These are phyloP conservation scores for Polymixis flavicincta DNA, from an alignment of 2,888 invertebrate genomes.

Conservation along the genomic window DNA sequence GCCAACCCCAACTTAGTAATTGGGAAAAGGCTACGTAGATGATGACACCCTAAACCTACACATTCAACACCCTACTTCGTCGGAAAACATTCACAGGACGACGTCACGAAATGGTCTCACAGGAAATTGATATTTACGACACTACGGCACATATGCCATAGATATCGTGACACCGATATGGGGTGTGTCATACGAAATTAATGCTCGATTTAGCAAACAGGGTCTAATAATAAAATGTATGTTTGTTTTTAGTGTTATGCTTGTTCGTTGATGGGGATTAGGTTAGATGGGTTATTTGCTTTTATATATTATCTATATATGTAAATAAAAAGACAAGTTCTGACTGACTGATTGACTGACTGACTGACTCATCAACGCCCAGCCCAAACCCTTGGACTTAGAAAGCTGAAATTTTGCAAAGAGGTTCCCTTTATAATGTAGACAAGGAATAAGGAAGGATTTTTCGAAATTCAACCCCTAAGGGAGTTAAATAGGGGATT, in stretches of 20 bases:
- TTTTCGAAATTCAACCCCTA: no score
- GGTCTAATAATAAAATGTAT: background rate
- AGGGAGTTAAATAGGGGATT: no score
- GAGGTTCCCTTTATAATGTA: no score
- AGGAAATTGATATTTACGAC: slow-evolving; percentile 59
- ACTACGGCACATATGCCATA: slow-evolving; percentile 39
- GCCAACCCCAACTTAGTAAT: no score
- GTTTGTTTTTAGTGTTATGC: slow-evolving; percentile 21
- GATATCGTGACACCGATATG: slow-evolving; percentile 32
- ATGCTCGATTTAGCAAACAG: slow-evolving; percentile 31
- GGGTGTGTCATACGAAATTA: slow-evolving; percentile 42
- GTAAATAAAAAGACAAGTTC: no score
- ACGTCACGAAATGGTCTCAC: slow-evolving; percentile 29
- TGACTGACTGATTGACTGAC: no score
- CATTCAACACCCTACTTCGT: background rate
- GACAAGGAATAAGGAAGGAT: no score
- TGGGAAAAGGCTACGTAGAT: no score
- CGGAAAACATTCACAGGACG: slow-evolving; percentile 8
- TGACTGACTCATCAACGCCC: no score
- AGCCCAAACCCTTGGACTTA: no score
- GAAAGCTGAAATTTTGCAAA: no score
- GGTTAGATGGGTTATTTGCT: background rate
- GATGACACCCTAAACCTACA: slow-evolving; percentile 4
- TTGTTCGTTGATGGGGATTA: background rate
- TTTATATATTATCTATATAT: no score